phyloP scores from a whole-genome alignment of 2,797 vertebrate species.

The Leptatherina wallacei region DNA sequence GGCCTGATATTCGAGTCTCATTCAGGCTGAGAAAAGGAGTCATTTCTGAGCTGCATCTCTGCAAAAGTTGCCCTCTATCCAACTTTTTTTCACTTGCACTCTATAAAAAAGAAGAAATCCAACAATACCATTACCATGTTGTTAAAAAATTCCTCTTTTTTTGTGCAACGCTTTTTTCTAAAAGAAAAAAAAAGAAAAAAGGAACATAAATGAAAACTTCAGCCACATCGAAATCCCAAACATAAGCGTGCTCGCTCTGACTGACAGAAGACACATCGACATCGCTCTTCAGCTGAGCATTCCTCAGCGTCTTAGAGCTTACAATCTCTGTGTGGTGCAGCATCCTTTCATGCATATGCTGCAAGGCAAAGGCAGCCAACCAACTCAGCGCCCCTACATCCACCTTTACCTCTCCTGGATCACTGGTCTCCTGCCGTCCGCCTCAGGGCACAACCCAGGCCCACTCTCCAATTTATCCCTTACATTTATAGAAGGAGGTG shows the following conservation, averaged over 20 bases:
- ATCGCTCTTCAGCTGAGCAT: constrained; percentile 6
- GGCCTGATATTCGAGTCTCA: background rate
- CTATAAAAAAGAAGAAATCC: background rate
- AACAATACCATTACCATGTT: too few relatives aligned
- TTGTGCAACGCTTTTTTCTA: too few relatives aligned
- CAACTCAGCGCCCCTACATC: constrained; percentile 7
- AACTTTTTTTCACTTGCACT: background rate
- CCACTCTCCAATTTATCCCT: constrained; percentile 31
- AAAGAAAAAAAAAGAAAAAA: background rate
- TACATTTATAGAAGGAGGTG: constrained; percentile 38
- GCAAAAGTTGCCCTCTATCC: background rate
- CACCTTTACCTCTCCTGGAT: constrained; percentile 21
- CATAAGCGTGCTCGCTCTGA: background rate
- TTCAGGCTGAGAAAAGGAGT: background rate
- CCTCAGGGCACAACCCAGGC: constrained; percentile 34
- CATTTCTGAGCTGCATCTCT: background rate
- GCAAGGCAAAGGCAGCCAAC: constrained; percentile 24
- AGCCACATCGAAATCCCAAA: background rate
- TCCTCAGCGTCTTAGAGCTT: constrained; percentile 12
- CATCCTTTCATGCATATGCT: constrained; percentile 50
- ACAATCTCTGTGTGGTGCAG: background rate
- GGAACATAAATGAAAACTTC: too few relatives aligned
- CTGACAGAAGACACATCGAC: background rate
- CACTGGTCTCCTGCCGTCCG: constrained; percentile 8
- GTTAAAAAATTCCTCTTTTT: too few relatives aligned